A percentile compares a stretch with the other conserved stretches of the same genome.
phyloP scores from a whole-genome alignment of 2,113 vertebrate genomes.

The Callipepla californica region DNA sequence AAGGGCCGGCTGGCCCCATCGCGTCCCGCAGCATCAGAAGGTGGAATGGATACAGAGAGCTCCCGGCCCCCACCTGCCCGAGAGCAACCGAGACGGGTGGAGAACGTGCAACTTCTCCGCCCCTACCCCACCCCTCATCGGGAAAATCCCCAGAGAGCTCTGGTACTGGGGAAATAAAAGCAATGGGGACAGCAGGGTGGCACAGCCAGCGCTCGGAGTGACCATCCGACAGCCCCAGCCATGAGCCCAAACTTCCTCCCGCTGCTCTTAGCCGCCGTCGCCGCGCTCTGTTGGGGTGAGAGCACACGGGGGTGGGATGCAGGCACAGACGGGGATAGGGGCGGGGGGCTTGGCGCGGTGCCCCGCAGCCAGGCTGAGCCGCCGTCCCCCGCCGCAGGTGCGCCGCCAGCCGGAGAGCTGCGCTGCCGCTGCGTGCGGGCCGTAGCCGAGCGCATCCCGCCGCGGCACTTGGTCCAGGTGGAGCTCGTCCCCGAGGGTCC shows the following conservation, averaged over 20 bases:
- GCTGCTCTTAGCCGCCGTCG: not conserved
- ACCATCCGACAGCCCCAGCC: not conserved
- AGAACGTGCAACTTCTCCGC: not conserved
- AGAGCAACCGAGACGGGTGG: not conserved
- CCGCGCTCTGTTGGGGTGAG: not conserved
- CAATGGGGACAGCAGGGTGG: not conserved
- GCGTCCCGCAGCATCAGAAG: not conserved
- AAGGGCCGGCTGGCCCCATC: not conserved
- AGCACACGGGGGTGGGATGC: not conserved
- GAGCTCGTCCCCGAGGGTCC: conserved; percentile 37
- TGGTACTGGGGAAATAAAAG: not conserved
- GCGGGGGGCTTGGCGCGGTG: not conserved
- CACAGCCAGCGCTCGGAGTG: not conserved
- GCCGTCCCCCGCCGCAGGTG: not conserved
- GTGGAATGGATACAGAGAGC: not conserved
- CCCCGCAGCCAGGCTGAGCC: too few species aligned
- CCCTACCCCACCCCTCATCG: not conserved
- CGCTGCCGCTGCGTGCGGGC: conserved; percentile 42
- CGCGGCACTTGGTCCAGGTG: conserved; percentile 1
- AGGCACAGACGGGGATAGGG: too few species aligned
- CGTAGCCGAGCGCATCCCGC: not conserved
- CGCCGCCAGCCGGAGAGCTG: not conserved
- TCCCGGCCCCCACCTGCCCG: not conserved
- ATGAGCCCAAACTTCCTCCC: not conserved
- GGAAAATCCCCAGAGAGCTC: not conserved